Conservation (phyloP, 2,888 invertebrate genomes). For the Apoda limacodes region DNA sequence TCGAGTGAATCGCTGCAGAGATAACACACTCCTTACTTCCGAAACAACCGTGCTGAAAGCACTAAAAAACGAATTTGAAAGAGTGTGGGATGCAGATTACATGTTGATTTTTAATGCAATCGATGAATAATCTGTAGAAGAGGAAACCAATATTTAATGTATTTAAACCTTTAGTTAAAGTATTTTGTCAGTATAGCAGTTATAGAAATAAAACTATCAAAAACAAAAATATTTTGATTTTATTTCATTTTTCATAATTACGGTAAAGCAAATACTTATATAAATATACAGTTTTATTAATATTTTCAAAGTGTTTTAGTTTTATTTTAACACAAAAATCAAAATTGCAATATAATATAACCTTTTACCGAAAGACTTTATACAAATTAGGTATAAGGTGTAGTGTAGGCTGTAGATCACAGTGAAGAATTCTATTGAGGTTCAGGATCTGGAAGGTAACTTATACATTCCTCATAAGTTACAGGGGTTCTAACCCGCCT, state of each 20-base stretch:
- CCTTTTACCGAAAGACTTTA: no score
- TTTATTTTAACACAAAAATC: no score
- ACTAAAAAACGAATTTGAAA: conserved; percentile 37
- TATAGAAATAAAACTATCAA: conserved; percentile 7
- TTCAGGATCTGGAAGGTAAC: no score
- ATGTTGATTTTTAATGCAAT: not conserved
- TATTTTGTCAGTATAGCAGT: not conserved
- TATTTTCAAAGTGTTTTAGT: no score
- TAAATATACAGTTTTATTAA: conserved; percentile 30
- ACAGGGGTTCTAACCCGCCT: no score
- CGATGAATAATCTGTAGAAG: not conserved
- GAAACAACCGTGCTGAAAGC: conserved; percentile 28
- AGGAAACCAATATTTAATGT: no score
- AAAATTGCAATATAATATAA: no score
- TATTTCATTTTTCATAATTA: conserved; percentile 40
- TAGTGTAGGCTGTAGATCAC: no score
- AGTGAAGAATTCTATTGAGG: no score
- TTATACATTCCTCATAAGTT: no score
- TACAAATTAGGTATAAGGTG: no score
- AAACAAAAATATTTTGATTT: conserved; percentile 53
- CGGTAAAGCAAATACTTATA: conserved; percentile 20
- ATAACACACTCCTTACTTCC: conserved; percentile 38
- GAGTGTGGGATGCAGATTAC: conserved; percentile 32
- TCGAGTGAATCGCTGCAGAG: conserved; percentile 32
- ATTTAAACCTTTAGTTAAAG: no score